These are phyloP conservation scores for Plecotus auritus DNA, from an alignment of 2,113 vertebrate genomes.

Conservation along the genomic window DNA sequence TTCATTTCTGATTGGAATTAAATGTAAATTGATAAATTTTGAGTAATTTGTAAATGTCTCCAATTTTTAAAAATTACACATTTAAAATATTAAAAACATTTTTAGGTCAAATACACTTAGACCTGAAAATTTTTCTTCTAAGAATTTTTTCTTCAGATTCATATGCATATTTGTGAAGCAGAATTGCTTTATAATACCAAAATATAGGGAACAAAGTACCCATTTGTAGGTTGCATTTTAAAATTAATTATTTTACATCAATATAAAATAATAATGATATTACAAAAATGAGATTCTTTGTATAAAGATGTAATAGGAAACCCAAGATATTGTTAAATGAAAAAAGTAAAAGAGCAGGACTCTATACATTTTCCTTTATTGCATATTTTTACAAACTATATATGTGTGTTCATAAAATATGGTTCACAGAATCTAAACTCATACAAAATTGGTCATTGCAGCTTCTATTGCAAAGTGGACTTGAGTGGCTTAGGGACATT, in stretches of 20 bases:
- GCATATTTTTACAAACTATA: neutral
- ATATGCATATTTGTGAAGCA: neutral
- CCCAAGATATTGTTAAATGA: neutral
- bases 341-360: neutral
- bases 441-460: neutral
- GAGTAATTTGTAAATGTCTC: neutral
- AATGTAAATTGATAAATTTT: neutral
- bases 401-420: neutral
- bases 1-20: neutral
- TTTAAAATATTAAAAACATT: neutral
- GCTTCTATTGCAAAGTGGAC: neutral
- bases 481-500: neutral
- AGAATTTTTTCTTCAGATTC: neutral
- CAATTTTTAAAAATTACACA: neutral
- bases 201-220: neutral
- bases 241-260: neutral
- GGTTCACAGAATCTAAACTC: neutral
- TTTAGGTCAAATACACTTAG: neutral
- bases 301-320: neutral
- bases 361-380: neutral
- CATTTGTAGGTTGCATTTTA: neutral
- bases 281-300: neutral
- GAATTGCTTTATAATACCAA: neutral
- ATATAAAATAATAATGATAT: neutral
- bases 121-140: neutral